These are phyloP conservation scores for Corythornis cristatus DNA, from an alignment of 2,113 vertebrate genomes.

Conservation along the genomic window DNA sequence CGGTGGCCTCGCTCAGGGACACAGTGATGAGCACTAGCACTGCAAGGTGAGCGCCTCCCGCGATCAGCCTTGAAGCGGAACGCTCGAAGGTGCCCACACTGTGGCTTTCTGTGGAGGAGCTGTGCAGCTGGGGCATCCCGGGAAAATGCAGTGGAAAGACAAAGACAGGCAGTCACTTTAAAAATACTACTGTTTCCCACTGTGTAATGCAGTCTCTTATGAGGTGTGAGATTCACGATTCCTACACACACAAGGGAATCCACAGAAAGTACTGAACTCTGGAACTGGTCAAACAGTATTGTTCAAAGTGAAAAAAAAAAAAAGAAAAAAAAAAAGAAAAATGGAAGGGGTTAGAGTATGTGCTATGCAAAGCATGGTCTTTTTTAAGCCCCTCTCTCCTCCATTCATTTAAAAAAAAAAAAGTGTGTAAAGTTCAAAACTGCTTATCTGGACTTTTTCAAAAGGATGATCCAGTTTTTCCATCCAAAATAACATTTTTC, in stretches of 20 bases:
- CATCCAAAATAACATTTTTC: not conserved
- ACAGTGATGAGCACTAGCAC: not conserved
- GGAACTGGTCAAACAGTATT: not conserved
- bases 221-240: fast-evolving
- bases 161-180: not conserved
- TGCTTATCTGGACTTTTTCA: not conserved
- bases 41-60: not conserved
- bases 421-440: not conserved
- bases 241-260: not conserved
- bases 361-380: not conserved
- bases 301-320: not conserved
- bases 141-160: not conserved
- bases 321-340: not conserved
- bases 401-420: not conserved
- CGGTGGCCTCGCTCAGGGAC: not conserved
- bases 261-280: not conserved
- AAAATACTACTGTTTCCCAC: not conserved
- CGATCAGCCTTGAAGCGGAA: not conserved
- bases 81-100: not conserved
- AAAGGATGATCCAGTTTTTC: not conserved
- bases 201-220: not conserved
- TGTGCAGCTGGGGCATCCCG: not conserved
- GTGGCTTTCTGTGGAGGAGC: not conserved
- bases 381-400: not conserved
- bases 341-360: not conserved